Percentiles rank a stretch among this genome's conserved stretches.
Evolutionary conservation across 2,113 vertebrate species (phyloP).

Genomic region (Limnothrissa miodon): DNA sequence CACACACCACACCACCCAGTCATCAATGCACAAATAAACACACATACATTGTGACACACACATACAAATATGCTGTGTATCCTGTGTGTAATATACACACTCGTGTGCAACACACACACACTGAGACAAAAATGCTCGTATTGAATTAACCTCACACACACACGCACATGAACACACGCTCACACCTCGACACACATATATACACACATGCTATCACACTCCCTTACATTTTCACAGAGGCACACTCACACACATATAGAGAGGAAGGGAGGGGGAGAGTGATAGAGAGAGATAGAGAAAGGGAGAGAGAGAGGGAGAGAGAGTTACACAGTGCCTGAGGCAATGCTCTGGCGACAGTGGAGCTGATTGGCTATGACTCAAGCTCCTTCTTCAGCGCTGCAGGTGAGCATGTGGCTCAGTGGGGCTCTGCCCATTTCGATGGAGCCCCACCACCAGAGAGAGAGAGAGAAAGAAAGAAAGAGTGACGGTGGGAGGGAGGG

Average conservation of each 20-base stretch:
- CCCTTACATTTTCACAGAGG: background rate
- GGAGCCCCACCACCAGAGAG: conserved; percentile 46
- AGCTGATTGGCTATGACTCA: conserved; percentile 65
- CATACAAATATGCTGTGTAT: background rate
- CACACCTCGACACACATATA: background rate
- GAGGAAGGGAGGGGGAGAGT: background rate
- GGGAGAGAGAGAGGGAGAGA: background rate
- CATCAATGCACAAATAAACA: background rate
- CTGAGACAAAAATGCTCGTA: background rate
- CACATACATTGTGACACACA: background rate
- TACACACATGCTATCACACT: conserved; percentile 4
- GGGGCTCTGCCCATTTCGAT: conserved; percentile 60
- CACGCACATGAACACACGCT: background rate
- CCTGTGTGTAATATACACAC: conserved; percentile 14
- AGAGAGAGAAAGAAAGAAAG: background rate
- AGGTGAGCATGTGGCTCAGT: conserved; percentile 55
- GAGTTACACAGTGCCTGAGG: background rate
- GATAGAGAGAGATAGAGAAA: background rate
- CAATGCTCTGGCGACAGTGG: conserved; percentile 25
- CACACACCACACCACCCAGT: too few species aligned
- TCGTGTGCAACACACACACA: conserved; percentile 9
- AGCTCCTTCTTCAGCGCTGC: conserved; percentile 57
- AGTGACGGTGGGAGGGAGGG: conserved; percentile 43
- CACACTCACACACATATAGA: background rate
- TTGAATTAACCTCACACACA: background rate